A percentile compares a stretch with the other conserved stretches of the same genome.
phyloP scores from a whole-genome alignment of 2,888 invertebrate species.

The Drosophila kuntzei region DNA sequence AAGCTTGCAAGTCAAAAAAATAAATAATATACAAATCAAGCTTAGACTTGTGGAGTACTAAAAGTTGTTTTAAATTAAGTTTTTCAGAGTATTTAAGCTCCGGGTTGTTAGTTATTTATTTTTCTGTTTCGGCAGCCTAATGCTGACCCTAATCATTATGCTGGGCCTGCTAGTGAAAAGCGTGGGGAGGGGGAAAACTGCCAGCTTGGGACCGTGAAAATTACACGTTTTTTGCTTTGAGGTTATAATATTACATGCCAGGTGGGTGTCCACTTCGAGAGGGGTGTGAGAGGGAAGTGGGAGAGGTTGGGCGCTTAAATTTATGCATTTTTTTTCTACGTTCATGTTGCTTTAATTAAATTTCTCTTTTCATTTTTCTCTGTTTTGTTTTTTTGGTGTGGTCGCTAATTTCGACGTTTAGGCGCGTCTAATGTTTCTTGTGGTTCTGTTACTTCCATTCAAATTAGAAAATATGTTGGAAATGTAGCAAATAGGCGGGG shows the following conservation, averaged over 20 bases:
- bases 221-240: slow-evolving; percentile 70
- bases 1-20: slow-evolving; percentile 8
- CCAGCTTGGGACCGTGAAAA: slow-evolving; percentile 75
- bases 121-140: slow-evolving; percentile 40
- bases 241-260: slow-evolving; percentile 67
- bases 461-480: slow-evolving; percentile 71
- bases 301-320: slow-evolving; percentile 50
- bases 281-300: background rate
- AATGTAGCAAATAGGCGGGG: slow-evolving; percentile 19
- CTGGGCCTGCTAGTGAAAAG: slow-evolving; percentile 68
- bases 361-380: slow-evolving; percentile 59
- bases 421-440: slow-evolving; percentile 73
- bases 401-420: slow-evolving; percentile 77
- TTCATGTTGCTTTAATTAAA: slow-evolving; percentile 76
- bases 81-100: slow-evolving; percentile 41
- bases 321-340: slow-evolving; percentile 66
- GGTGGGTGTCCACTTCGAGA: slow-evolving; percentile 55
- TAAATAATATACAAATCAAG: background rate
- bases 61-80: background rate
- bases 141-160: slow-evolving; percentile 77
- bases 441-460: slow-evolving; percentile 65
- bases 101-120: slow-evolving; percentile 15
- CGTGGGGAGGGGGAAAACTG: slow-evolving; percentile 29
- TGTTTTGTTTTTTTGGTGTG: slow-evolving; percentile 41
- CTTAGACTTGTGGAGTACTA: background rate